Conservation (phyloP, 2,888 invertebrate species). For the Agonopterix alstromeriana region DNA sequence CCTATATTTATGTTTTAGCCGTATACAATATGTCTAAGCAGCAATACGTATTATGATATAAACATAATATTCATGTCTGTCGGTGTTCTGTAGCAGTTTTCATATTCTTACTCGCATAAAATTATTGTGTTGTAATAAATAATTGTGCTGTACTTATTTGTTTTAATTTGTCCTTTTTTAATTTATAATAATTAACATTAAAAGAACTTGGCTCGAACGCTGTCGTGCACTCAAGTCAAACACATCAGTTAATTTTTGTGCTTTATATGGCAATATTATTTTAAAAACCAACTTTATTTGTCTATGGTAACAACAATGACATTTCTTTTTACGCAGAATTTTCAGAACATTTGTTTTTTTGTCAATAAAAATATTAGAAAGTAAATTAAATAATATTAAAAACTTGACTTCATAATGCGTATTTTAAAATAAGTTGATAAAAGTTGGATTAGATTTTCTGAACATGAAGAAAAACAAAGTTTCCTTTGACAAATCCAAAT, state of each 20-base stretch:
- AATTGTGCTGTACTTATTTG: slow-evolving; percentile 21
- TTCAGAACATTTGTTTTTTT: too few species aligned
- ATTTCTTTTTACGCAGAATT: neutral
- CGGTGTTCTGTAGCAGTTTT: slow-evolving; percentile 16
- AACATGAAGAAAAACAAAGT: too few species aligned
- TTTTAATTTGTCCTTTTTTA: slow-evolving; percentile 4
- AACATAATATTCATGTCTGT: slow-evolving; percentile 3
- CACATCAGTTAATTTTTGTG: neutral
- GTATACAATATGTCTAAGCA: neutral
- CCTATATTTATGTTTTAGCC: neutral
- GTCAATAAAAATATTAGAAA: too few species aligned
- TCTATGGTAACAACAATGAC: neutral
- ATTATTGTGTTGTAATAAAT: slow-evolving; percentile 31
- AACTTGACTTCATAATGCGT: too few species aligned
- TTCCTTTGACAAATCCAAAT: too few species aligned
- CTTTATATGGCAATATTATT: neutral
- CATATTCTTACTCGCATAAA: slow-evolving; percentile 11
- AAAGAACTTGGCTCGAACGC: neutral
- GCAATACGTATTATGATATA: slow-evolving; percentile 3
- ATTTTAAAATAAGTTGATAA: too few species aligned
- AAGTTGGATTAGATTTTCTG: too few species aligned
- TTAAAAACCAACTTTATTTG: neutral
- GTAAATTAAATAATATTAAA: too few species aligned
- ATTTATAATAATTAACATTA: neutral
- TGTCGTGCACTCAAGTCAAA: neutral